Evolutionary conservation across 2,797 vertebrate species (phyloP).

Genomic region (Sparus aurata): DNA sequence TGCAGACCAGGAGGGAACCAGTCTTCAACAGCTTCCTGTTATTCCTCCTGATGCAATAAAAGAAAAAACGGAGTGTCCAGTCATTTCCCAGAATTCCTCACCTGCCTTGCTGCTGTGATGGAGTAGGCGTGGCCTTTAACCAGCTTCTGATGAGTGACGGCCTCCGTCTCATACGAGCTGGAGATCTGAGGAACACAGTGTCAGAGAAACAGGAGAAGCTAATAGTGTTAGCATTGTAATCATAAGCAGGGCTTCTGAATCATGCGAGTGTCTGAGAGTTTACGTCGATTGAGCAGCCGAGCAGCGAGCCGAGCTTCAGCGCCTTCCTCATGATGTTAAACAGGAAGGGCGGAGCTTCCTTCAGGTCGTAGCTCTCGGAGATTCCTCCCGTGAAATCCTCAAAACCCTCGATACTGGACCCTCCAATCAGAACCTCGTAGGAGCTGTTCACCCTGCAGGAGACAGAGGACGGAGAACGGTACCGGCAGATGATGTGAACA

Average conservation of each 20-base stretch:
- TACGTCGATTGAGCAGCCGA: conserved; percentile 91
- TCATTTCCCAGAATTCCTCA: conserved; percentile 67
- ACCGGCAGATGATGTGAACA: no score
- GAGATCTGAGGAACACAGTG: conserved; percentile 76
- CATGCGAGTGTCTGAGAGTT: background rate
- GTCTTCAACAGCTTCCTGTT: no score
- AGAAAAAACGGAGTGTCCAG: background rate
- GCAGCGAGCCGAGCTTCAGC: conserved; percentile 87
- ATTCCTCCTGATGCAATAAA: no score
- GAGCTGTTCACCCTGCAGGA: conserved; percentile 87
- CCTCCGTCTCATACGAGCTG: conserved; percentile 79
- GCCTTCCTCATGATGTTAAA: conserved; percentile 91
- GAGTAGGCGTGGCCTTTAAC: conserved; percentile 91
- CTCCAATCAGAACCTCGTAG: conserved; percentile 89
- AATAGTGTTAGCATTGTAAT: background rate
- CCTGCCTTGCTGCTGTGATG: conserved; percentile 88
- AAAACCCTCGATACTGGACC: conserved; percentile 88
- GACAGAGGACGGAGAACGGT: background rate
- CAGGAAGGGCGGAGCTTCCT: conserved; percentile 84
- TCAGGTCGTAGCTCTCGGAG: conserved; percentile 87
- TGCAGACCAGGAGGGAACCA: no score
- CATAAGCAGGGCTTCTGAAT: background rate
- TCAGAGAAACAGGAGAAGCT: no score
- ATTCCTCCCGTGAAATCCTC: conserved; percentile 94
- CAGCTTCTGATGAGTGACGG: conserved; percentile 84